Percentiles rank a stretch among this genome's conserved stretches.
phyloP scores from a whole-genome alignment of 1,140 invertebrate species.

The Drosophila prosaltans region DNA sequence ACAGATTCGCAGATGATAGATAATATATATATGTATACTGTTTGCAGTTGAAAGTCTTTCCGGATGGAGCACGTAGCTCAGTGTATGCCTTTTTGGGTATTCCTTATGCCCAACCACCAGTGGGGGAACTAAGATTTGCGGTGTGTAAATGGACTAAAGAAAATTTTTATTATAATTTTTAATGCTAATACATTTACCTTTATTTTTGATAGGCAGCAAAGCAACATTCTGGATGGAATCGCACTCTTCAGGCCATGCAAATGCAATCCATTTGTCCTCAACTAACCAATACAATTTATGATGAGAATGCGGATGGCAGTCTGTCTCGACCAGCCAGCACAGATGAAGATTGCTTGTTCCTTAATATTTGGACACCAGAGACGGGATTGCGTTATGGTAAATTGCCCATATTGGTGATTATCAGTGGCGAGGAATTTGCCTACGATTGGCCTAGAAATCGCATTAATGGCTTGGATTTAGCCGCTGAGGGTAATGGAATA shows the following conservation, averaged over 20 bases:
- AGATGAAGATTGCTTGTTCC: constrained; percentile 85
- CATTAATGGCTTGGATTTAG: constrained; percentile 87
- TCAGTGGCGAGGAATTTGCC: constrained; percentile 85
- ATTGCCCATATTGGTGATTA: constrained; percentile 85
- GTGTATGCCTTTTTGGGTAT: constrained; percentile 87
- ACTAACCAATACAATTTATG: constrained; percentile 79
- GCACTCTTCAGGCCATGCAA: constrained; percentile 82
- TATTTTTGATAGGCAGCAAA: constrained; percentile 81
- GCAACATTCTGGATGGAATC: constrained; percentile 84
- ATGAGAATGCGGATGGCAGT: constrained; percentile 64
- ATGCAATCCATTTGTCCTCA: constrained; percentile 85
- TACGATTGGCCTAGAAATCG: constrained; percentile 83
- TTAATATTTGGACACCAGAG: constrained; percentile 86
- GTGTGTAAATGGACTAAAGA: constrained; percentile 57
- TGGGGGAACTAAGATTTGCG: constrained; percentile 86
- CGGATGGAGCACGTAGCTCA: constrained; percentile 81
- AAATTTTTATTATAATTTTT: not conserved
- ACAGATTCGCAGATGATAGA: no score
- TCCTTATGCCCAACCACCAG: constrained; percentile 87
- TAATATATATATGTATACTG: not conserved
- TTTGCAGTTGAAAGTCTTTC: constrained; percentile 83
- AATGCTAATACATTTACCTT: not conserved
- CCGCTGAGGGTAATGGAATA: constrained; percentile 85
- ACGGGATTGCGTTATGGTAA: constrained; percentile 84
- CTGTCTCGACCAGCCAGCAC: constrained; percentile 44